phyloP scores from a whole-genome alignment of 1,140 invertebrate species.

The Drosophila hydei region DNA sequence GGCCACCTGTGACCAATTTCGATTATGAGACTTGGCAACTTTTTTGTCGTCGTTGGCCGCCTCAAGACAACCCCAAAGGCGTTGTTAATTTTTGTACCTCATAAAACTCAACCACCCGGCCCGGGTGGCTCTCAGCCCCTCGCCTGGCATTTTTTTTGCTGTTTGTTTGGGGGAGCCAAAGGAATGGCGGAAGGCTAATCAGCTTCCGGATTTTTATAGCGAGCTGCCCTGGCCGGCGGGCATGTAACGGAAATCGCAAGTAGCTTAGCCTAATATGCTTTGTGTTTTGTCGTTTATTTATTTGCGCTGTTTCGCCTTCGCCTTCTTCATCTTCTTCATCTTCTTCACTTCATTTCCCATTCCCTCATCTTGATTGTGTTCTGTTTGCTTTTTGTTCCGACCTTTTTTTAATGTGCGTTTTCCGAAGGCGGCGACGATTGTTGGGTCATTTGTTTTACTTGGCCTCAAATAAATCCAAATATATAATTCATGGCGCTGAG shows the following conservation, averaged over 20 bases:
- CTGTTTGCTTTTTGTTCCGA: slow-evolving; percentile 23
- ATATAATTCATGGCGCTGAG: slow-evolving; percentile 72
- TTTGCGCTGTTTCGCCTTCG: slow-evolving; percentile 72
- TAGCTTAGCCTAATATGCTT: slow-evolving; percentile 83
- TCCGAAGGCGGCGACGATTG: slow-evolving; percentile 35
- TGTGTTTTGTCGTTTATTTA: slow-evolving; percentile 80
- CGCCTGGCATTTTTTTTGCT: too few species aligned
- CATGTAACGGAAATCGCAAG: slow-evolving; percentile 81
- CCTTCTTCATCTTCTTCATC: slow-evolving; percentile 12
- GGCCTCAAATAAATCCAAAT: slow-evolving; percentile 82
- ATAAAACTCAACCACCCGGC: slow-evolving; percentile 69
- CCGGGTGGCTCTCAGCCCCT: background rate
- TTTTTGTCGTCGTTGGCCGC: slow-evolving; percentile 35
- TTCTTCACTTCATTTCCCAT: background rate
- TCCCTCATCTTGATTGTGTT: slow-evolving; percentile 7
- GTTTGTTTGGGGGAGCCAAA: too few species aligned
- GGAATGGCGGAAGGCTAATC: slow-evolving; percentile 57
- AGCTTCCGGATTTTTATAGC: slow-evolving; percentile 79
- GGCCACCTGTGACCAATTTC: slow-evolving; percentile 83
- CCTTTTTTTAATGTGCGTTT: slow-evolving; percentile 41
- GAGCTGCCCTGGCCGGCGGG: slow-evolving; percentile 42
- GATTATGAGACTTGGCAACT: slow-evolving; percentile 77
- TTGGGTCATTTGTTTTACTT: slow-evolving; percentile 80
- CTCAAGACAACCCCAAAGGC: slow-evolving; percentile 73
- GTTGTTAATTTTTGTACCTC: slow-evolving; percentile 81